phyloP scores from a whole-genome alignment of 2,797 vertebrate genomes.

The Craterocephalus amniculus region DNA sequence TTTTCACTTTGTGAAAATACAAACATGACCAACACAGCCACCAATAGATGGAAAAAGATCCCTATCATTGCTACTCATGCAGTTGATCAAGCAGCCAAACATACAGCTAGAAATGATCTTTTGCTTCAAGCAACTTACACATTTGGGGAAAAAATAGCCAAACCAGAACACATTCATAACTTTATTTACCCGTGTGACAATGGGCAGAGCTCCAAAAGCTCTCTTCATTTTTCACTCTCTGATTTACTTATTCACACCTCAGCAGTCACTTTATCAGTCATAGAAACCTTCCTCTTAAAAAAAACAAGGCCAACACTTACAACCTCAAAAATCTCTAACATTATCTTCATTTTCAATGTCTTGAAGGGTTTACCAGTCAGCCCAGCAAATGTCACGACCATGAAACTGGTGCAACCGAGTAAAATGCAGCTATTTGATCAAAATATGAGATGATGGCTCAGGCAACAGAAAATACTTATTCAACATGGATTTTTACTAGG shows the following conservation, averaged over 20 bases:
- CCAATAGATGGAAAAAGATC: background rate
- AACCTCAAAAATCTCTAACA: background rate
- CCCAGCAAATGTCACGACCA: background rate
- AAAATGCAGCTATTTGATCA: constrained; percentile 9
- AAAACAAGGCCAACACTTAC: background rate
- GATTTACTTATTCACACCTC: constrained; percentile 9
- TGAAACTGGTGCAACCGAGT: background rate
- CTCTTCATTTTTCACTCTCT: constrained; percentile 37
- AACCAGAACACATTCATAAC: constrained; percentile 2
- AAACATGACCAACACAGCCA: constrained; percentile 18
- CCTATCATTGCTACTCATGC: background rate
- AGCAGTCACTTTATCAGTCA: constrained; percentile 7
- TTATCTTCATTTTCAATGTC: constrained; percentile 12
- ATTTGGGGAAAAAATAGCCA: background rate
- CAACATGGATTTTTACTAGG: constrained; percentile 22
- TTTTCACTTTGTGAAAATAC: constrained; percentile 20
- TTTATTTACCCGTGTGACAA: constrained; percentile 44
- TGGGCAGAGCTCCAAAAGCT: constrained; percentile 34
- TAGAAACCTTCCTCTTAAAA: background rate
- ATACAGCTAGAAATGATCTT: background rate
- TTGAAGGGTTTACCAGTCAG: background rate
- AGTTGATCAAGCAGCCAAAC: constrained; percentile 13
- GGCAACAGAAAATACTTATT: constrained; percentile 11
- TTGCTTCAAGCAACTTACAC: background rate
- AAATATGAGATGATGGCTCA: background rate